Evolutionary conservation across 1,140 invertebrate species (phyloP).

Genomic region (Drosophila sproati): DNA sequence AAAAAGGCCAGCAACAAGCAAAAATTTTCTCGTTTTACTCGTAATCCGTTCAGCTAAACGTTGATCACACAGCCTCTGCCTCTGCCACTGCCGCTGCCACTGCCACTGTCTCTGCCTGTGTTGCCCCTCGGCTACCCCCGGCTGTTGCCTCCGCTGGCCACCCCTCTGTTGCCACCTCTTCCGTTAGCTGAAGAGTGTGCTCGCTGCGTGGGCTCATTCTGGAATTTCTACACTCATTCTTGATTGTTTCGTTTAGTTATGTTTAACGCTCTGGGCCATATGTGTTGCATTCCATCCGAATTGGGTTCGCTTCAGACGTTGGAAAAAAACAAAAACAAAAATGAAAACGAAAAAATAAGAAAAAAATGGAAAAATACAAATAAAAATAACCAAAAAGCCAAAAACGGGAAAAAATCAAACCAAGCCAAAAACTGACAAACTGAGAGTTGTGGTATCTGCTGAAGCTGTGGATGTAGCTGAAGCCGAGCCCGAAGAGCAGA

Average conservation of each 20-base stretch:
- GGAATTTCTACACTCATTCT: conserved; percentile 83
- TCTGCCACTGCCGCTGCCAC: not conserved
- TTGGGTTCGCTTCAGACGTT: conserved; percentile 56
- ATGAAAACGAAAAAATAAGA: not conserved
- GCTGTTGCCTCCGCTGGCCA: not conserved
- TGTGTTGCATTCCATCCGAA: conserved; percentile 78
- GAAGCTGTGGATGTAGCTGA: not conserved
- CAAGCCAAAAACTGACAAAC: conserved; percentile 26
- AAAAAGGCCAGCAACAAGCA: conserved; percentile 24
- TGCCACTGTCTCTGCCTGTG: not conserved
- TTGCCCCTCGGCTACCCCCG: not conserved
- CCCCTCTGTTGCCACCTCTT: not conserved
- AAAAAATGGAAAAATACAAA: conserved; percentile 12
- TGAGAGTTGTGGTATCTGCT: not conserved
- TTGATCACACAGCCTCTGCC: conserved; percentile 48
- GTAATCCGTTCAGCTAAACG: conserved; percentile 67
- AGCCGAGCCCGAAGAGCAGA: conserved; percentile 53
- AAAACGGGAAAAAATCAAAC: conserved; percentile 36
- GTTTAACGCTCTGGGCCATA: conserved; percentile 79
- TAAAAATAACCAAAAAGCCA: conserved; percentile 14
- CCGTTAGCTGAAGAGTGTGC: conserved; percentile 4
- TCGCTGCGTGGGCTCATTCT: conserved; percentile 80
- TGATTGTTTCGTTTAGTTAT: conserved; percentile 79
- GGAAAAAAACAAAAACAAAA: not conserved
- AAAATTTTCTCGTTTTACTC: conserved; percentile 45